Base-by-base conservation (phyloP, 2,888 invertebrate species). In the Syrphus vitripennis region DNA sequence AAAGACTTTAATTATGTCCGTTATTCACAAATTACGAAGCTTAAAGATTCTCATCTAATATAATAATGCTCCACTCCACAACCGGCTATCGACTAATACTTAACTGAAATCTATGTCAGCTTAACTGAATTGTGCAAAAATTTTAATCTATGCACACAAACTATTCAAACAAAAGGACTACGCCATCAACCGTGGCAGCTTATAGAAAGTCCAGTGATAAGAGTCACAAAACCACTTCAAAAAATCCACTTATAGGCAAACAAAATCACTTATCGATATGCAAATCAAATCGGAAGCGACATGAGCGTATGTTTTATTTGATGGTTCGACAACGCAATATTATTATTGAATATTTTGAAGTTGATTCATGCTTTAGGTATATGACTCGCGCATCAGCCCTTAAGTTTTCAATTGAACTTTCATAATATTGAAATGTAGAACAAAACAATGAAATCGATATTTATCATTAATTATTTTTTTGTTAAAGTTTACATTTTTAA, bases 401-500 rank as follows among this genome's bases (percentile, higher is more conserved):
- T 34, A 7, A 16, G 37, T 31, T 48, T 59, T 59, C 59, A 59
- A 34, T 19, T 26, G 50, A 29, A 21, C 19, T 31, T 69, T 29
- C 31, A 24, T 61, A 37, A 1, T 3, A 24, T 6, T 29, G 45
- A 14, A 24, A 69, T 31, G 55, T 45, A 21, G 65, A 26, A 42
- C 37, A 29, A n/a, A n/a, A 31, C 10, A 29, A 34, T n/a, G 21
- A 40, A 83, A 83, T 83, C 83, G 55, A 83, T 83, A 83, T 55
- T 34, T 70, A 40, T 57, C 63, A 57, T 24, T 37, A 31, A 63
- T 31, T 2, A 45, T 37, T 48, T 29, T n/a, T 40, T 40, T 61
- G 12, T 57, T 45, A 31, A 34, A 69, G 10, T 83, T 70, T 83
- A 42, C 31, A 83, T 83, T 65, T 79, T 83, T 83, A 65, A 83